Evolutionary conservation across 2,797 vertebrate genomes (phyloP).

Genomic region (Cryptoblepharus egeriae): DNA sequence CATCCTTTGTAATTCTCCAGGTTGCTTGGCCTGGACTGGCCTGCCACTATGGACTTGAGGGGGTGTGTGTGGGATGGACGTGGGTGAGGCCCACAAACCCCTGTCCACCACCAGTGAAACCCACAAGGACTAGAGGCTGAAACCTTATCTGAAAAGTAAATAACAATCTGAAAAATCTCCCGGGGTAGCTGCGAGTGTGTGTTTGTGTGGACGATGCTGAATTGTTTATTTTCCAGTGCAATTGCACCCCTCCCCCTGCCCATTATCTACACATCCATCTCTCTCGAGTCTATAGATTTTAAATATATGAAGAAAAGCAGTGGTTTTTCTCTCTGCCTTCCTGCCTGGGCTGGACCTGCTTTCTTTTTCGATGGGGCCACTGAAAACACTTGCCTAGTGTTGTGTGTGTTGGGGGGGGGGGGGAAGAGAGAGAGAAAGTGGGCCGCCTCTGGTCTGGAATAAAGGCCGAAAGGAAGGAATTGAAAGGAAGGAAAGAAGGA

Average conservation of each 20-base stretch:
- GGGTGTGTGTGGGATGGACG: not conserved
- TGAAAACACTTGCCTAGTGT: not conserved
- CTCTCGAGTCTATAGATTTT: not conserved
- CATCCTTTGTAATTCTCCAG: not conserved
- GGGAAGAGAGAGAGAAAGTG: not conserved
- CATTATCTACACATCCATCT: constrained; percentile 26
- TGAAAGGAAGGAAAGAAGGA: not conserved
- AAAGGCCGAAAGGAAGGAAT: not conserved
- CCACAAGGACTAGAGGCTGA: not conserved
- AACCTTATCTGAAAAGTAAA: not conserved
- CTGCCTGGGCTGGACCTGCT: not conserved
- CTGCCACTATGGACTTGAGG: not conserved
- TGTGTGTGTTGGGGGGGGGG: not conserved
- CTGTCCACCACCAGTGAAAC: not conserved
- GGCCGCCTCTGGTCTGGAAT: not conserved
- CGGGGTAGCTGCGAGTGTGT: not conserved
- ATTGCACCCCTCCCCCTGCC: not conserved
- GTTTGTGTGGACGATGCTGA: not conserved
- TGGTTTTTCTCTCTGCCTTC: fast-evolving
- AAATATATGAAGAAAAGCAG: not conserved
- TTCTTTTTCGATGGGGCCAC: not conserved
- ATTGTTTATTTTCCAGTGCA: not conserved
- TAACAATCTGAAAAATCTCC: not conserved
- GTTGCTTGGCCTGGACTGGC: not conserved
- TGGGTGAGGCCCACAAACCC: not conserved